Evolutionary conservation across 1,140 invertebrate species (phyloP).

Genomic region (Teleopsis dalmanni): DNA sequence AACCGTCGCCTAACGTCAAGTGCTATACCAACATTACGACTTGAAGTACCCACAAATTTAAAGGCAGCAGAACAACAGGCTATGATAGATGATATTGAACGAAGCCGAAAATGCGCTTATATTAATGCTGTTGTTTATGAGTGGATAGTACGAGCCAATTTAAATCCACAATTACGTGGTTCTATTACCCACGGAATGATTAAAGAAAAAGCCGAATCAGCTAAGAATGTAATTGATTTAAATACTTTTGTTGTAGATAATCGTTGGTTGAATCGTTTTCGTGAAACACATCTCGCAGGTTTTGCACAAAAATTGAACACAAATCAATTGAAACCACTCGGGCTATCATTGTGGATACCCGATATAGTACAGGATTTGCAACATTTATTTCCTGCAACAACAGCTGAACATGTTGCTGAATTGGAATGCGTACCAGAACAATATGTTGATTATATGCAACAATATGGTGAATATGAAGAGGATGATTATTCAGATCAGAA

Average conservation of each 20-base stretch:
- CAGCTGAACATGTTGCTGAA: slow-evolving; percentile 29
- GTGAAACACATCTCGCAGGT: slow-evolving; percentile 33
- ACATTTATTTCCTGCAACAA: slow-evolving; percentile 31
- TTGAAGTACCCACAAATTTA: slow-evolving; percentile 34
- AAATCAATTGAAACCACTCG: slow-evolving; percentile 31
- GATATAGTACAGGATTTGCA: slow-evolving; percentile 35
- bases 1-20: slow-evolving; percentile 27
- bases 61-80: slow-evolving; percentile 33
- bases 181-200: slow-evolving; percentile 39
- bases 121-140: slow-evolving; percentile 40
- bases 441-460: slow-evolving; percentile 36
- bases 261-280: slow-evolving; percentile 36
- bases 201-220: slow-evolving; percentile 36
- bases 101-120: slow-evolving; percentile 30
- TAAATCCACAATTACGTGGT: slow-evolving; percentile 33
- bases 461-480: slow-evolving; percentile 34
- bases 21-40: slow-evolving; percentile 24
- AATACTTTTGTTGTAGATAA: slow-evolving; percentile 34
- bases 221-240: slow-evolving; percentile 28
- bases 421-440: slow-evolving; percentile 37
- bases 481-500: slow-evolving; percentile 25
- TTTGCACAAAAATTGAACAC: slow-evolving; percentile 33
- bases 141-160: slow-evolving; percentile 33
- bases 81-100: slow-evolving; percentile 35
- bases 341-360: slow-evolving; percentile 31